Evolutionary conservation across 2,797 vertebrate species (phyloP).

Genomic region (Acanthopagrus latus): DNA sequence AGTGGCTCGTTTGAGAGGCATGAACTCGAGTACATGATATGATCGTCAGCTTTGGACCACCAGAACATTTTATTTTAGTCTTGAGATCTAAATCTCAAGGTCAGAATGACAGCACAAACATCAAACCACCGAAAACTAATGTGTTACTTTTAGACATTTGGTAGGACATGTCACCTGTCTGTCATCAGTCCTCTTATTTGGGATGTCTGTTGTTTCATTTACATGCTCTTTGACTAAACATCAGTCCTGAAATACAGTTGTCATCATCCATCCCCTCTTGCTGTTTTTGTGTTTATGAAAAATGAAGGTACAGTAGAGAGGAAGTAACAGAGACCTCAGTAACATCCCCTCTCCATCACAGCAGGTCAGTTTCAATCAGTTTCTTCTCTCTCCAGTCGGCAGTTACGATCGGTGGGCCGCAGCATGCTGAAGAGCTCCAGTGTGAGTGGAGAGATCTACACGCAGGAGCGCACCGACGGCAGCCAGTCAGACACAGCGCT

Average conservation of each 20-base stretch:
- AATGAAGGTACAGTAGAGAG: constrained; percentile 46
- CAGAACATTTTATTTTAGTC: neutral
- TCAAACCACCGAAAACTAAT: neutral
- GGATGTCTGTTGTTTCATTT: constrained; percentile 5
- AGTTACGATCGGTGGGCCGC: constrained; percentile 92
- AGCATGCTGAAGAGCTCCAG: constrained; percentile 97
- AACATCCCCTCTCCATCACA: neutral
- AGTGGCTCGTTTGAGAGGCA: constrained; percentile 50
- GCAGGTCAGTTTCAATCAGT: neutral
- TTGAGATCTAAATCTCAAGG: neutral
- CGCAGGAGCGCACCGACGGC: constrained; percentile 94
- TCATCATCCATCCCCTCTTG: neutral
- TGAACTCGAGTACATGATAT: constrained; percentile 33
- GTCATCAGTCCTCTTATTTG: constrained; percentile 10
- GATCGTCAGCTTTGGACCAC: neutral
- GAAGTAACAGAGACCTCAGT: neutral
- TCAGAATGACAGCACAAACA: neutral
- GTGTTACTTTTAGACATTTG: neutral
- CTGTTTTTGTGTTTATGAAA: constrained; percentile 11
- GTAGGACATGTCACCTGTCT: neutral
- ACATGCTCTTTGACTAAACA: constrained; percentile 48
- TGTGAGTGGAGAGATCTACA: constrained; percentile 95
- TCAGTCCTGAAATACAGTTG: neutral
- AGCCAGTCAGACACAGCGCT: constrained; percentile 98
- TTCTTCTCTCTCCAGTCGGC: constrained; percentile 84